A percentile compares a stretch with the other conserved stretches of the same genome.
Conservation (phyloP, 2,888 invertebrate species). For the Ecliptopera silaceata region DNA sequence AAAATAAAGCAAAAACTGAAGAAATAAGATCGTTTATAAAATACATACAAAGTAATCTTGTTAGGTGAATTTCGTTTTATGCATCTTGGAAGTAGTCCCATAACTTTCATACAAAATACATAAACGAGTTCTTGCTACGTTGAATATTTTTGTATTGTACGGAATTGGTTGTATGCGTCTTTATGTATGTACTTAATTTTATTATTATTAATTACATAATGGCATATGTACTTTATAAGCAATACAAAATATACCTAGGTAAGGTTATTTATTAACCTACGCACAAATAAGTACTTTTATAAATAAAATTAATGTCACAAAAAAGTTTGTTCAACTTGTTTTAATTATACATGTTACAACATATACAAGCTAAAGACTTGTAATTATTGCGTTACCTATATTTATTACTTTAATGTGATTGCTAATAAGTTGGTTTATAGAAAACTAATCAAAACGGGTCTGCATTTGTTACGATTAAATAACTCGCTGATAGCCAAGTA, state of each 20-base stretch:
- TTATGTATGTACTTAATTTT: no score
- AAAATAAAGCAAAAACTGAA: no score
- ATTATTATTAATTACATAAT: no score
- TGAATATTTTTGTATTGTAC: no score
- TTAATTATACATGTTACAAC: slow-evolving; percentile 10
- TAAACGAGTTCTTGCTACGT: slow-evolving; percentile 49
- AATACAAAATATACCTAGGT: no score
- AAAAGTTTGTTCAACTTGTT: neutral
- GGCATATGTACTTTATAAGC: no score
- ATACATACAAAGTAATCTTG: neutral
- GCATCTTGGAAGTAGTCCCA: no score
- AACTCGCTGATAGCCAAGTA: neutral
- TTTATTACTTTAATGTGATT: slow-evolving; percentile 11
- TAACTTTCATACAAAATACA: slow-evolving; percentile 51
- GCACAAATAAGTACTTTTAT: neutral
- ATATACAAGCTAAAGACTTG: slow-evolving; percentile 2
- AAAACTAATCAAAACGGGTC: slow-evolving; percentile 22
- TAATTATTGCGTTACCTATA: neutral
- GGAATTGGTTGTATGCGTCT: no score
- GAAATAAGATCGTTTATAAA: no score
- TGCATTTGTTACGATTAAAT: slow-evolving; percentile 9
- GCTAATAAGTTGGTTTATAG: slow-evolving; percentile 14
- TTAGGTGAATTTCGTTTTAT: neutral
- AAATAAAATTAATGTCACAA: neutral
- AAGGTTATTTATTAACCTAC: neutral